Evolutionary conservation across 2,888 invertebrate genomes (phyloP), one percentile per base, ranked within the genome.

Genomic region (Drosophila silvestris): DNA sequence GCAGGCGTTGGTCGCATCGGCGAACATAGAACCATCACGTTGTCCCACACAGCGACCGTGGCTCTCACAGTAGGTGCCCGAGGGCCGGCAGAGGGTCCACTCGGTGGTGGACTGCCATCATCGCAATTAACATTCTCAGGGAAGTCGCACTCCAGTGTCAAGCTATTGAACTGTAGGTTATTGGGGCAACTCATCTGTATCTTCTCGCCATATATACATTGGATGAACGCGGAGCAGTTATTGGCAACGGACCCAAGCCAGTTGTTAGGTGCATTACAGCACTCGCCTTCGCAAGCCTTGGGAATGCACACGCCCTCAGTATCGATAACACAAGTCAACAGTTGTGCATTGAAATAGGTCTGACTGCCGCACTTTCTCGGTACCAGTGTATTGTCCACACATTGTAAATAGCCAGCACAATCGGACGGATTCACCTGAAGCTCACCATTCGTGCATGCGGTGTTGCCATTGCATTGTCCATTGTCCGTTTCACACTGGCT

Each of bases 11-110:
- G 50, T 44, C 26, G 37, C 54, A 51, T 52, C 69, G 19, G 56
- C 7, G 32, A 83, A 74, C 57, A 57, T 54, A 5, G 70, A 35
- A 16, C 89, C 89, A 64, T 91, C 88, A 0, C 7, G 51, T 28
- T 84, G 32, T 22, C 83, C 80, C 22, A 87, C 77, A 66, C 92
- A 89, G 12, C 70, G 69, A 10, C 88, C 91, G 10, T 77, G 63
- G 44, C 62, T 79, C 41, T 63, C 83, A 53, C 92, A 91, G 32
- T 69, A 70, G 3, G 89, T 90, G 33, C 92, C 92, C 0, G 92
- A 91, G 7, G 92, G 14, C 91, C 91, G 10, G 91, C 86, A 3
- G 77, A 77, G 22, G 91, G 91, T 5, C 91, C 91, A 39, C 83
- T 83, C 12, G 91, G 91, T 37, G 89, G 83, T 7, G 56, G 50